phyloP scores from a whole-genome alignment of 2,113 vertebrate species.

The Mustelus asterias region DNA sequence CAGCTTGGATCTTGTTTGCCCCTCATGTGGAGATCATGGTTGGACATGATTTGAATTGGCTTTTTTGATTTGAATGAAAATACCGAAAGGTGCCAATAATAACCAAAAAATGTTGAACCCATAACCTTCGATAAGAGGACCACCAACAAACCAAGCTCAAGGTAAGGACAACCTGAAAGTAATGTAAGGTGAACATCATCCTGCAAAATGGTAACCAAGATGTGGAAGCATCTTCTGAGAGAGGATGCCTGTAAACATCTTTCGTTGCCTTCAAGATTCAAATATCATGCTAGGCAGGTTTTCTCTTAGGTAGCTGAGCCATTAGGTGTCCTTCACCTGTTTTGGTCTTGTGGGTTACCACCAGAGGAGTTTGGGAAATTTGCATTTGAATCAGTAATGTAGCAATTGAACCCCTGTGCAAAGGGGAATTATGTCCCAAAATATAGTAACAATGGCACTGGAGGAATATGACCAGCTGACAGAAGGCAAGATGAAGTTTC shows the following conservation, averaged over 20 bases:
- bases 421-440: neutral
- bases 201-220: neutral
- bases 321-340: neutral
- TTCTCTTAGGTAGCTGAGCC: neutral
- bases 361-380: neutral
- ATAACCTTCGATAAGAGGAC: neutral
- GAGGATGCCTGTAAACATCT: neutral
- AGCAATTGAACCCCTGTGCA: neutral
- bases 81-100: too few species aligned
- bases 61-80: too few species aligned
- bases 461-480: neutral
- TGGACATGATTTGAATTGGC: too few species aligned
- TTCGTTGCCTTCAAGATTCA: neutral
- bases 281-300: neutral
- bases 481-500: conserved; percentile 16
- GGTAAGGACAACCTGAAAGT: neutral
- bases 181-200: neutral
- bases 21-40: too few species aligned
- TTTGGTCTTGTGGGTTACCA: neutral
- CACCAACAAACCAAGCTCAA: too few species aligned
- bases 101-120: neutral
- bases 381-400: neutral
- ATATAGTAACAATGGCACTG: too few species aligned
- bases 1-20: too few species aligned
- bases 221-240: neutral